phyloP scores from a whole-genome alignment of 2,888 invertebrate genomes.

The Phortica magna region DNA sequence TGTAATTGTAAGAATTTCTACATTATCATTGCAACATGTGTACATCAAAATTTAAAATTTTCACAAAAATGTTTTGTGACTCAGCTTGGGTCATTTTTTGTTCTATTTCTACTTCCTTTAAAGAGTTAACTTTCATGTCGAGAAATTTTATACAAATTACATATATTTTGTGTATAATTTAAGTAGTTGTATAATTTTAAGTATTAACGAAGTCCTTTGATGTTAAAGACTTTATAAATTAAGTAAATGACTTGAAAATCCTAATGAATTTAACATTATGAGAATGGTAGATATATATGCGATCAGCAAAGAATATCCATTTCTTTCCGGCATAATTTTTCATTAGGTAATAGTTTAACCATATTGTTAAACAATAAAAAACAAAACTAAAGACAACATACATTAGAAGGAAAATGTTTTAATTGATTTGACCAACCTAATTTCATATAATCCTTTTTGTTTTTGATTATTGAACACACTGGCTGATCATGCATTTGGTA shows the following conservation, averaged over 20 bases:
- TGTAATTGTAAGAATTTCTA: conserved; percentile 2
- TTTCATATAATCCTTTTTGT: background rate
- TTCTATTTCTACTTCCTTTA: background rate
- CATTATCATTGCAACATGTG: background rate
- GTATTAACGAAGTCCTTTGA: conserved; percentile 23
- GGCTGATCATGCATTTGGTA: conserved; percentile 67
- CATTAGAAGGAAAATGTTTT: background rate
- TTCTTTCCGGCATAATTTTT: too few species aligned
- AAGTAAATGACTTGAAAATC: background rate
- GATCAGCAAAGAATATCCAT: background rate
- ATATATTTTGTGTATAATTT: conserved; percentile 9
- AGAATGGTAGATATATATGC: background rate
- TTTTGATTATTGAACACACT: conserved; percentile 15
- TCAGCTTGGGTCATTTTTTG: background rate
- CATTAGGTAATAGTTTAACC: too few species aligned
- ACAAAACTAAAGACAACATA: background rate
- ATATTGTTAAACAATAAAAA: background rate
- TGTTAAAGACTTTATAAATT: background rate
- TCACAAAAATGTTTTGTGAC: background rate
- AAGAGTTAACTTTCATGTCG: background rate
- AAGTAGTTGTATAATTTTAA: conserved; percentile 27
- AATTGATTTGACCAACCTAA: background rate
- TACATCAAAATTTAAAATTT: background rate
- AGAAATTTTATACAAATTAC: conserved; percentile 3
- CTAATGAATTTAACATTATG: background rate